Evolutionary conservation across 2,888 invertebrate genomes (phyloP).

Genomic region (Ormyrus labotus): DNA sequence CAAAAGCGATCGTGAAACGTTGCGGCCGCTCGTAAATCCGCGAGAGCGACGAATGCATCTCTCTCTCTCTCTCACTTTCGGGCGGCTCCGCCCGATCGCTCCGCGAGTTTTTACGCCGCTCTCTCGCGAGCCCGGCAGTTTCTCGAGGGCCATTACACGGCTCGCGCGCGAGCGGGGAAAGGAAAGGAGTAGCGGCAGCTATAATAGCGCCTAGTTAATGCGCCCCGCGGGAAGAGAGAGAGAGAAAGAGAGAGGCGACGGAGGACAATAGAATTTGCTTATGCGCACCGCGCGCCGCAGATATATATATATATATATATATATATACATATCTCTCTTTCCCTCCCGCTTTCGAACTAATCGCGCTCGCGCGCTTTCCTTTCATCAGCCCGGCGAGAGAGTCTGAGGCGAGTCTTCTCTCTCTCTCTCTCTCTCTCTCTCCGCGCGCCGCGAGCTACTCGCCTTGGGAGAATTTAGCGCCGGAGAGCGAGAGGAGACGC

Average conservation of each 20-base stretch:
- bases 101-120: too few species aligned
- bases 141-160: too few species aligned
- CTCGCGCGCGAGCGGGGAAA: too few species aligned
- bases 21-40: constrained; percentile 4
- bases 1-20: constrained; percentile 34
- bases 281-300: not conserved
- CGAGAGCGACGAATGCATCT: not conserved
- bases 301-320: too few species aligned
- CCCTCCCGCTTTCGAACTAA: constrained; percentile 11
- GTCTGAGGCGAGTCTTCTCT: not conserved
- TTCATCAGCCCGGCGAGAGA: constrained; percentile 3
- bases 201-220: not conserved
- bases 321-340: not conserved
- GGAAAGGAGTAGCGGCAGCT: not conserved
- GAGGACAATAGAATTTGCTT: constrained; percentile 42
- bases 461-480: too few species aligned
- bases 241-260: not conserved
- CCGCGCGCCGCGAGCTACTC: not conserved
- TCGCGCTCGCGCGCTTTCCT: constrained; percentile 40
- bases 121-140: too few species aligned
- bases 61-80: not conserved
- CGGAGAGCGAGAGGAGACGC: too few species aligned
- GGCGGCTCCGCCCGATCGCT: too few species aligned
- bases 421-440: too few species aligned
- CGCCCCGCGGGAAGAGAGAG: not conserved